Evolutionary conservation across 2,888 invertebrate genomes (phyloP), one percentile per base, ranked within the genome.

Genomic region (Machimus rusticus): DNA sequence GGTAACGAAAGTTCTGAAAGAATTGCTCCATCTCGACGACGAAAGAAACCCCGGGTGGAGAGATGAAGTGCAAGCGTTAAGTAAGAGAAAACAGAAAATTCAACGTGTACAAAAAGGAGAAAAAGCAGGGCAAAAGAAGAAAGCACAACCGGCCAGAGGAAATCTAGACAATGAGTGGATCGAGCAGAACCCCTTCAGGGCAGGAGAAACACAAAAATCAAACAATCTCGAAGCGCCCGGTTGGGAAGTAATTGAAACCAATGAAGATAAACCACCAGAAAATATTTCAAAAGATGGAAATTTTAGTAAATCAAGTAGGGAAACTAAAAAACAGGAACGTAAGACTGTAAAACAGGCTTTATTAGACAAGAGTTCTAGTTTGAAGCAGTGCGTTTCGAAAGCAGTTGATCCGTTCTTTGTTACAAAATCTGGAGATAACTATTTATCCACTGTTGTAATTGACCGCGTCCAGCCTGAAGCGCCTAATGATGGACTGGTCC

Each of bases 381-480:
- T 6, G 28, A 12, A 23, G 12, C 19, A 43, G 4, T 9, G 1
- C 14, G 14, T 46, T 46, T 23, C 43, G 14, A 46, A 28, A 34
- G 74, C 46, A 19, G 86, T 90, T 0, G 92, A 93, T 90, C 91
- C 92, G 0, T 93, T 93, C 88, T 93, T 93, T 85, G 90, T 92
- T 16, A 92, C 92, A 0, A 90, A 90, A 57, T 90, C 90, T 1
- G 93, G 93, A 0, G 91, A 92, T 39, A 91, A 91, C 82, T 93
- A 93, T 89, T 34, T 91, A 12, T 92, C 93, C 0, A 91, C 91
- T 0, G 92, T 91, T 1, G 90, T 91, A 5, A 88, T 89, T 0
- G 87, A 89, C 34, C 88, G 88, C 28, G 77, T 76, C 19, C 89
- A 89, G 37, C 88, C 88, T 0, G 88, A 89, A 1, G 74, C 34